Conservation (phyloP, 1,140 invertebrate species). For the Drosophila tani region DNA sequence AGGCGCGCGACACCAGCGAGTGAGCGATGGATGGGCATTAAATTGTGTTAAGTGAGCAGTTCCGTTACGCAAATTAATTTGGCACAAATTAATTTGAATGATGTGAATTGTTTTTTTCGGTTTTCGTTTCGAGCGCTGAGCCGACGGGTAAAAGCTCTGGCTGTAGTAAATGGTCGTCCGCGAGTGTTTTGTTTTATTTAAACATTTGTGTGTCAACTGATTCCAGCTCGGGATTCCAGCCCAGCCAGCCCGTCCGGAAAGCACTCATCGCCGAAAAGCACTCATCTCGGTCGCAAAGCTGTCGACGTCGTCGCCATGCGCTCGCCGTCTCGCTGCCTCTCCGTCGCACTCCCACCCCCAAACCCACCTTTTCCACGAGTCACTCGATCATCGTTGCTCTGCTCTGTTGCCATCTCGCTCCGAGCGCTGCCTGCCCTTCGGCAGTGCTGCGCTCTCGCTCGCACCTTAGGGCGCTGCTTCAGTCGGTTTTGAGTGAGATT, state of each 20-base stretch:
- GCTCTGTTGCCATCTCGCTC: slow-evolving; percentile 38
- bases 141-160: slow-evolving; percentile 60
- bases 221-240: slow-evolving; percentile 36
- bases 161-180: slow-evolving; percentile 54
- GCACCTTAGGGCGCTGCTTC: slow-evolving; percentile 8
- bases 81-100: slow-evolving; percentile 64
- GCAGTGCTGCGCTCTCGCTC: slow-evolving; percentile 12
- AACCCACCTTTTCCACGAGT: neutral
- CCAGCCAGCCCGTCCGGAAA: slow-evolving; percentile 21
- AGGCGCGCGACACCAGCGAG: slow-evolving; percentile 43
- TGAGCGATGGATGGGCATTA: slow-evolving; percentile 41
- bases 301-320: slow-evolving; percentile 52
- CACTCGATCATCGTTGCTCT: slow-evolving; percentile 13
- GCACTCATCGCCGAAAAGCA: slow-evolving; percentile 42
- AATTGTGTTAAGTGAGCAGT: slow-evolving; percentile 68
- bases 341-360: slow-evolving; percentile 6
- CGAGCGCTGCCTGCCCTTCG: slow-evolving; percentile 2
- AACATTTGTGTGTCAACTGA: slow-evolving; percentile 75
- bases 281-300: slow-evolving; percentile 39
- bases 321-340: slow-evolving; percentile 11
- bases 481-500: slow-evolving; percentile 46
- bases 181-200: slow-evolving; percentile 66
- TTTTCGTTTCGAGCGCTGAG: slow-evolving; percentile 27
- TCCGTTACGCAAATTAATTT: slow-evolving; percentile 80
- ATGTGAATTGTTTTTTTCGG: slow-evolving; percentile 39